Percentiles rank a stretch among this genome's conserved stretches.
Evolutionary conservation across 2,797 vertebrate species (phyloP).

Genomic region (Sebastes wilsoni): DNA sequence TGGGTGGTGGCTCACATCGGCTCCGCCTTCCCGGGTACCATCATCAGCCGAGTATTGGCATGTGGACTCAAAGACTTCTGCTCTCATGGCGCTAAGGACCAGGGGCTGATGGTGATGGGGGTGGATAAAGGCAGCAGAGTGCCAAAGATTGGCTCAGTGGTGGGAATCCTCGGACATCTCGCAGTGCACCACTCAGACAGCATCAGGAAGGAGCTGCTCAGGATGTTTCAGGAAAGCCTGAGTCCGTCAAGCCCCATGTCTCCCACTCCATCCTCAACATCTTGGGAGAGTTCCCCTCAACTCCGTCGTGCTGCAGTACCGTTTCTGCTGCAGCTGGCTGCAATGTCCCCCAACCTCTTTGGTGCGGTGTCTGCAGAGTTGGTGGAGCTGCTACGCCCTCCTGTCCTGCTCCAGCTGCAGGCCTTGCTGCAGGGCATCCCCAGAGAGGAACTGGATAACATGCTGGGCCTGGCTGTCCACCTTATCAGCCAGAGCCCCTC

Average conservation of each 20-base stretch:
- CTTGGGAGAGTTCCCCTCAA: conserved; percentile 82
- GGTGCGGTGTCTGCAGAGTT: conserved; percentile 89
- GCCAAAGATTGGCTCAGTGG: conserved; percentile 94
- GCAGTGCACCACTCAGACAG: conserved; percentile 91
- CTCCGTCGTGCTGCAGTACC: conserved; percentile 89
- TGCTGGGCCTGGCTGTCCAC: conserved; percentile 89
- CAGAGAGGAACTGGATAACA: conserved; percentile 91
- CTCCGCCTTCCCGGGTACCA: conserved; percentile 94
- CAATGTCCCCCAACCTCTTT: conserved; percentile 90
- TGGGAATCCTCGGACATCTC: conserved; percentile 93
- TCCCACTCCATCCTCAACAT: conserved; percentile 73
- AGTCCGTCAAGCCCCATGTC: conserved; percentile 75
- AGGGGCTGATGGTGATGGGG: conserved; percentile 64
- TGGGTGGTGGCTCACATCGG: conserved; percentile 98
- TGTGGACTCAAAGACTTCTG: conserved; percentile 96
- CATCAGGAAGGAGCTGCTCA: conserved; percentile 92
- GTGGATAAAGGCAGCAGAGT: conserved; percentile 84
- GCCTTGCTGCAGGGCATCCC: conserved; percentile 86
- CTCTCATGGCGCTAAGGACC: conserved; percentile 83
- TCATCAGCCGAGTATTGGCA: conserved; percentile 93
- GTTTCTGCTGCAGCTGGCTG: conserved; percentile 92
- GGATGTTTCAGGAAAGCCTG: conserved; percentile 95
- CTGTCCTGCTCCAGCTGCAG: conserved; percentile 90
- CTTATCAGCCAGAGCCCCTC: conserved; percentile 92
- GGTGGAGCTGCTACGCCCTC: conserved; percentile 88